Evolutionary conservation across 2,113 vertebrate genomes (phyloP), one percentile per base, ranked within the genome.

Genomic region (Neoarius graeffei): DNA sequence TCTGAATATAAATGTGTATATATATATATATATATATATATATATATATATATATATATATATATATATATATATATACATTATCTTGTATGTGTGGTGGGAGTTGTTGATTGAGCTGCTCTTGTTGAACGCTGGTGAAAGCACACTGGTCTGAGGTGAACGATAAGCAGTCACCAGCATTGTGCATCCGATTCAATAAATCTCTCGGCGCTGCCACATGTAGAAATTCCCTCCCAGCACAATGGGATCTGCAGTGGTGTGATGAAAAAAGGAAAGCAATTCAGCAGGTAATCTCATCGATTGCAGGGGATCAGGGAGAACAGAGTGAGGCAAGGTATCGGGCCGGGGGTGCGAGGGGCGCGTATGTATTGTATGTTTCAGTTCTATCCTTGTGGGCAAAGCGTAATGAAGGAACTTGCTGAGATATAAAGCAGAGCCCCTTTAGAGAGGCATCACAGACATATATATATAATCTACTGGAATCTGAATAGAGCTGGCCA

Each of bases 231-330:
- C 48, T 56, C n/a, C 14, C 11, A 69, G 56, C 35, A 85, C 60
- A 85, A 86, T 79, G 35, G 67, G 64, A 74, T 73, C 71, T 85
- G 73, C 20, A 69, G 81, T 76, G 85, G 82, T 57, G 66, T 42
- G 59, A 82, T 84, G 84, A 77, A 81, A 83, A 42, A 83, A 56
- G 79, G 64, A 76, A 90, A 80, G 89, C 87, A 56, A 79, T 85
- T 88, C 30, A 88, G 87, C 57, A 84, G 59, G 81, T 69, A 79
- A 90, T 90, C 81, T 88, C 82, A 87, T 87, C 86, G 85, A 88
- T 88, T 88, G 87, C 81, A 57, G 81, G 64, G 8, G 30, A 74
- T 66, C 87, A 66, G 85, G 30, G 74, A 81, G 89, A 90, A 84
- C 42, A 71, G 89, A 71, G 89, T 23, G 5, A 11, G 11, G 69